Evolutionary conservation across 1,140 invertebrate genomes (phyloP), one percentile per base, ranked within the genome.

Genomic region (Heliconius congener): DNA sequence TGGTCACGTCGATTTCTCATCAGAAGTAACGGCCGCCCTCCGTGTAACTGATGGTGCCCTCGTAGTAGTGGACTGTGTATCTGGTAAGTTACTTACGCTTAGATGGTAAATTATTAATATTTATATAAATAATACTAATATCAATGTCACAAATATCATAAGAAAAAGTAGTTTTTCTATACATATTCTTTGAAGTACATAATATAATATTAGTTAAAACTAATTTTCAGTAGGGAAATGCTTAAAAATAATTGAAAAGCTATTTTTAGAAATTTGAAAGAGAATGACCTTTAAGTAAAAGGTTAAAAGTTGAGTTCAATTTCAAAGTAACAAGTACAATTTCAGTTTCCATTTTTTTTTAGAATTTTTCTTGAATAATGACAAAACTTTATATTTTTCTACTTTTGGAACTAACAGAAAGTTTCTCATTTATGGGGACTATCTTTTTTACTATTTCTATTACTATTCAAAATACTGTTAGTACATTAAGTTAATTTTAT

Each of bases 61-160:
- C 71, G 99, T 99, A 74, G 99, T 99, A 79, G 99, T 99, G n/a
- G 99, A 99, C 95, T 99, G 99, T 95, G 99, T 99, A 30, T 99
- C 99, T 86, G 99, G 99, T 98, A 95, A 83, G 90, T 85, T 30
- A 27, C 13, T 46, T 46, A 46, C 34, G 6, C 13, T 4, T 46
- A 16, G 13, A 46, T 46, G 3, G 13, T 46, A 16, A 46, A 23
- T 23, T 23, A 23, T 23, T 23, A 23, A 23, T 23, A 23, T 23
- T 0, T 23, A 23, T 23, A 23, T 23, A 23, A 23, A 23, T 23
- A 23, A 23, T 34, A 34, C 3, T 3, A 34, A 34, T 34, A 34
- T 3, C 30, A 34, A 34, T 37, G 34, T 6, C 34, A 37, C 34
- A 46, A 23, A 23, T 16, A 46, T 16, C 16, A 16, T 46, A 46